Evolutionary conservation across 2,888 invertebrate species (phyloP), one percentile per base, ranked within the genome.

Genomic region (Luperina testacea): DNA sequence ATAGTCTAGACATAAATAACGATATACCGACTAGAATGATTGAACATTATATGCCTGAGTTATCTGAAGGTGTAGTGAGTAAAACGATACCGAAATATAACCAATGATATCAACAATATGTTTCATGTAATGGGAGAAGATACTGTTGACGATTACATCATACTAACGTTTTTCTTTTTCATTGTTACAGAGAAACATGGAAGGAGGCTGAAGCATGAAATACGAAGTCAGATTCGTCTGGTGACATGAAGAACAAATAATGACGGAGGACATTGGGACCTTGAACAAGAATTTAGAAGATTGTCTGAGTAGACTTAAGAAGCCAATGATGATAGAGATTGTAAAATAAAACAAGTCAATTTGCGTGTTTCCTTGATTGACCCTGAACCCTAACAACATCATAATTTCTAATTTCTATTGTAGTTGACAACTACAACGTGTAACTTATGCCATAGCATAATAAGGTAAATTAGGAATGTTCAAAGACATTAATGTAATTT

Each of bases 301-400:
- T n/a, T 24, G 0, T 24, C 20, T 0, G 38, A 8, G 15, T 75
- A 77, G 64, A 74, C n/a, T 77, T 68, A 61, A 82, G 51, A 69
- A 64, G 32, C 51, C 1, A 82, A 45, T 76, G 72, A 72, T 63
- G 82, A 80, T 63, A 77, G 75, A 75, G 69, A 85, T 90, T 93
- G 92, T 94, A 90, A 91, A 95, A 95, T 95, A 95, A 95, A 95
- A 77, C 82, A 85, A 91, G 84, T 91, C 84, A 88, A 93, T 84
- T 91, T 88, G 88, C 91, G 95, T 92, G 94, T 95, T 94, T 95
- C 90, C 92, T 93, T 95, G 72, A 93, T 92, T 92, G 71, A 81
- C 85, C 92, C 80, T 78, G 27, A 77, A 78, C 79, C 84, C 76
- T 15, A 20, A 48, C 48, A 48, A 13, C 13, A 48, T 48, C 48